Evolutionary conservation across 2,888 invertebrate species (phyloP), one percentile per base, ranked within the genome.

Genomic region (Salticus scenicus): DNA sequence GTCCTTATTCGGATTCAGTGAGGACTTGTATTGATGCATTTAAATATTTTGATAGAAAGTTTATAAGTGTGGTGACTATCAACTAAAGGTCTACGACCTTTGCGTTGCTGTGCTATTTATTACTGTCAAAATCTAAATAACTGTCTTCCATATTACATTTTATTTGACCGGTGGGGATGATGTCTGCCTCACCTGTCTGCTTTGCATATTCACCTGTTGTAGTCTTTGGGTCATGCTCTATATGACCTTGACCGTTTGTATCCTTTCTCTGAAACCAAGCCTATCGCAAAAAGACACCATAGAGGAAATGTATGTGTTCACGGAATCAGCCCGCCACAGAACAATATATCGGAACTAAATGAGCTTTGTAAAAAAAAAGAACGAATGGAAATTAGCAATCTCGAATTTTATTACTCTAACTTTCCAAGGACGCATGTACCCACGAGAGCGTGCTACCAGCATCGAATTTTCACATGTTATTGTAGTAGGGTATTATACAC

Each of bases 231-330:
- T 69, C 74, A 67, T 69, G 81, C 24, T 51, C 33, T 5, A 10
- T 24, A 30, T 69, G 74, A 47, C 81, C 81, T 81, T 81, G 81
- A 73, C 74, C 80, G 63, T 51, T 81, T 30, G 24, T 67, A 30
- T 57, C n/a, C 57, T 66, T 5, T 57, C 57, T 66, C 24, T 57
- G 17, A 47, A 47, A 47, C 47, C 47, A 47, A 24, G 14, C 41
- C 27, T 41, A 31, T 27, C 37, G 63, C 27, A 63, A 73, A 66
- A 63, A 66, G 24, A 75, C 20, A 66, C 20, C 41, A 66, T 28
- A 14, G 63, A 37, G 66, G 75, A 66, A 75, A 30, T 75, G 75
- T 75, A 66, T 67, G 63, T 27, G 73, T 24, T 73, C 73, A 51
- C 67, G 51, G 63, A 57, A 24, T 41, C 2, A 17, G 24, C 24